Conservation (phyloP, 1,140 invertebrate species). For the Aphaenogaster rudis region DNA sequence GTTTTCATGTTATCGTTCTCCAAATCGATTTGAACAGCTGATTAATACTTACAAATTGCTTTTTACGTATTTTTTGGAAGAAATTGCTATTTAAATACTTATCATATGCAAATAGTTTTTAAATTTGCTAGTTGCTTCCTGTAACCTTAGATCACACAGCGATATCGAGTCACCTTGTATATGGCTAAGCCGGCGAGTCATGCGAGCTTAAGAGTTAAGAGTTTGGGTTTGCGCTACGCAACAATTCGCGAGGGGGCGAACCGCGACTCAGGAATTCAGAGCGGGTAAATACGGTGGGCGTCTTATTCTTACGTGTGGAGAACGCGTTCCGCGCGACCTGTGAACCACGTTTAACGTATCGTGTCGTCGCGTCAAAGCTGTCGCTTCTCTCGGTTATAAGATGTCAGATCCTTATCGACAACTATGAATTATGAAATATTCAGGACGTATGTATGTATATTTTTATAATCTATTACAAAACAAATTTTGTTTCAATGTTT, state of each 20-base stretch:
- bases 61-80: background rate
- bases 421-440: background rate
- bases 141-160: background rate
- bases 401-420: background rate
- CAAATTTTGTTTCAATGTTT: background rate
- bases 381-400: conserved; percentile 49
- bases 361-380: conserved; percentile 66
- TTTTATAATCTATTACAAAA: background rate
- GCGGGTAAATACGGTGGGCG: conserved; percentile 82
- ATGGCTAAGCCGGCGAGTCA: conserved; percentile 67
- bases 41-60: background rate
- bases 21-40: background rate
- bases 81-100: background rate
- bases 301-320: conserved; percentile 71
- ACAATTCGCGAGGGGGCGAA: conserved; percentile 81
- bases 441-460: background rate
- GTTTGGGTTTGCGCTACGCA: conserved; percentile 79
- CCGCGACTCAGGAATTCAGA: conserved; percentile 80
- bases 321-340: conserved; percentile 75
- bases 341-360: conserved; percentile 68
- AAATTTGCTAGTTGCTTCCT: background rate
- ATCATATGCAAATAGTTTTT: background rate
- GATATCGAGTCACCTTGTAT: conserved; percentile 68
- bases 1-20: background rate
- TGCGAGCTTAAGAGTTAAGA: conserved; percentile 79